A percentile compares a stretch with the other conserved stretches of the same genome.
phyloP scores from a whole-genome alignment of 2,797 vertebrate species.

The Leucoraja ocellata region DNA sequence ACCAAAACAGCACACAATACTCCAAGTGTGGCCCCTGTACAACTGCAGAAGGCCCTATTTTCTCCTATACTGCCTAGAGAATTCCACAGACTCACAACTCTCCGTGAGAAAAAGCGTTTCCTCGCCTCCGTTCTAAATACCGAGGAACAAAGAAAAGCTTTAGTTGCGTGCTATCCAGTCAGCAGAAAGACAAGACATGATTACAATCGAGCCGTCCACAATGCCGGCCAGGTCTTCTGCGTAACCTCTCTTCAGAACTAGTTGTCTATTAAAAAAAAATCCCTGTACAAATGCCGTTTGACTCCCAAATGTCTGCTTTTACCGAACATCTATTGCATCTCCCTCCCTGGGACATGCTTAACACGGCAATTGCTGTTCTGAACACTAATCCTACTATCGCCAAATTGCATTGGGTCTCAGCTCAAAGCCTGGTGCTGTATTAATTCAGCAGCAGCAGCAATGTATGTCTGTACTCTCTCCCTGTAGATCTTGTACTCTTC shows the following conservation, averaged over 20 bases:
- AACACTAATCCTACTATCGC: slow-evolving; percentile 38
- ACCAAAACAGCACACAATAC: too few relatives aligned
- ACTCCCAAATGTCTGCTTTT: slow-evolving; percentile 29
- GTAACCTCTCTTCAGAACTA: not conserved
- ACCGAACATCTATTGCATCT: slow-evolving; percentile 7
- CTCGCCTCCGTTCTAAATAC: too few relatives aligned
- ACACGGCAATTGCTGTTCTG: slow-evolving; percentile 25
- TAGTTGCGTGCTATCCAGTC: too few relatives aligned
- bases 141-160: too few relatives aligned
- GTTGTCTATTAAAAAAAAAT: not conserved
- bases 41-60: too few relatives aligned
- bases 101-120: too few relatives aligned
- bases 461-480: not conserved
- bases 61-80: too few relatives aligned
- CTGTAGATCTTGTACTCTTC: slow-evolving; percentile 31
- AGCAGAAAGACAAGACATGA: too few relatives aligned
- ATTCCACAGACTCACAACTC: too few relatives aligned
- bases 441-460: slow-evolving; percentile 30
- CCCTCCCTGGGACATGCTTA: slow-evolving; percentile 15
- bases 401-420: slow-evolving; percentile 37
- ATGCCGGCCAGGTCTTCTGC: not conserved
- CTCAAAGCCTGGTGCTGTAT: slow-evolving; percentile 18
- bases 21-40: too few relatives aligned
- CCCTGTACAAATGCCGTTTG: not conserved
- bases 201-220: too few relatives aligned